A percentile compares a stretch with the other conserved stretches of the same genome.
phyloP scores from a whole-genome alignment of 2,113 vertebrate genomes.

The Rattus norvegicus region GRCr8 NC_086020.1:123854501-123855000 shows the following conservation, averaged over 20 bases:
- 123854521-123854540: conserved; percentile 50
- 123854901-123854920: conserved; percentile 75
- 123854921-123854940: conserved; percentile 65
- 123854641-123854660: not conserved
- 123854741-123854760: rapidly evolving
- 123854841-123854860: conserved; percentile 77
- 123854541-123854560: conserved; percentile 56
- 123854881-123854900: conserved; percentile 60
- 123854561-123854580: conserved; percentile 2
- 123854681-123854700: not conserved
- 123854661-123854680: not conserved
- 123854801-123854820: conserved; percentile 63
- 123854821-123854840: conserved; percentile 82
- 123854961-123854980: conserved; percentile 73
- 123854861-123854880: conserved; percentile 70
- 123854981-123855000: conserved; percentile 77
- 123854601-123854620: not conserved
- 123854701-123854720: not conserved
- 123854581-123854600: conserved; percentile 44
- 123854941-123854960: conserved; percentile 35
- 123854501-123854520: conserved; percentile 54
- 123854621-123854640: not conserved
- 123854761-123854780: not conserved
- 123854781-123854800: conserved; percentile 75
- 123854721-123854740: not conserved